Evolutionary conservation across 2,888 invertebrate species (phyloP), one percentile per base, ranked within the genome.

Genomic region (Galeopsomyia nigrocyanea): DNA sequence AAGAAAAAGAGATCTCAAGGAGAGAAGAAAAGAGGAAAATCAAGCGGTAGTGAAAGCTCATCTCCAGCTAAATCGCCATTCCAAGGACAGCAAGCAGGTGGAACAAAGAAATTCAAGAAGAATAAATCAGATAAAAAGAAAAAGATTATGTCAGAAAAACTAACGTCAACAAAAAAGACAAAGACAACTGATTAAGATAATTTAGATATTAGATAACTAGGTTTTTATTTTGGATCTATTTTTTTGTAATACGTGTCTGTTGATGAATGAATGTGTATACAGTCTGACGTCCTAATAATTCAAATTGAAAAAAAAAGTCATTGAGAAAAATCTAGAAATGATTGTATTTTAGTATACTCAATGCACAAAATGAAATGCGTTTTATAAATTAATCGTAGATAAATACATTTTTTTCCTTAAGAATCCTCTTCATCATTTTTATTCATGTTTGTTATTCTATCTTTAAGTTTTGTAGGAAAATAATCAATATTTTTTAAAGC

Each of bases 381-480:
- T 47, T 62, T 77, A 73, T 73, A 74, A 63, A 74, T 66, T 47
- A 67, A 71, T 69, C 66, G 74, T 68, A 73, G 67, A 64, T 78
- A 49, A 78, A 62, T 68, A 19, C 0, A 22, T 68, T 14, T 47
- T 65, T 51, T 76, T 80, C 10, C 47, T 70, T 63, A 58, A 63
- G 39, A 16, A 53, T 65, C 58, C 19, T 65, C 61, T 56, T 64
- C 57, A 46, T 55, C 47, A 51, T 46, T 22, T 60, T 26, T 72
- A 75, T 86, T 81, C 79, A 75, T 14, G 21, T 87, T 87, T 65
- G 86, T 87, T 74, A 94, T 82, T 87, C 92, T 93, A 76, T 87
- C 87, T 84, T 90, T 90, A 13, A 95, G 88, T 87, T 92, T 91
- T 66, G 82, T 75, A 26, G 96, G 96, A 87, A 96, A 93, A 71